phyloP scores from a whole-genome alignment of 1,140 invertebrate species.

The Drosophila busckii region DNA sequence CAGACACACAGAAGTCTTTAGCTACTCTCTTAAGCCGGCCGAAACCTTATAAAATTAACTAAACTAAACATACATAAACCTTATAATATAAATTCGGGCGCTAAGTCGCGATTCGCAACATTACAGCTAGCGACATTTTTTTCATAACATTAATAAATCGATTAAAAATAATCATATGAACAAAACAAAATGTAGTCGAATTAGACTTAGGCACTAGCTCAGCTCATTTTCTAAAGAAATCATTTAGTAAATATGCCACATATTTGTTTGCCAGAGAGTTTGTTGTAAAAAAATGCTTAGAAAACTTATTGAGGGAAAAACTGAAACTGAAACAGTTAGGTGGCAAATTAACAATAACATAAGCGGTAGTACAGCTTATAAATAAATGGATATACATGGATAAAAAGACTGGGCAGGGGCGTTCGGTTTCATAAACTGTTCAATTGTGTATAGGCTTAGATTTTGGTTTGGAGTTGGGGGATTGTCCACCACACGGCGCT shows the following conservation, averaged over 20 bases:
- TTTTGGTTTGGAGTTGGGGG: conserved; percentile 12
- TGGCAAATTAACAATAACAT: conserved; percentile 30
- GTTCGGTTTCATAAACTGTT: conserved; percentile 10
- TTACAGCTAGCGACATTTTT: too few relatives aligned
- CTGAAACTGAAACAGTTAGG: conserved; percentile 38
- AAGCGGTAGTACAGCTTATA: conserved; percentile 14
- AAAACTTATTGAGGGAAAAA: conserved; percentile 70
- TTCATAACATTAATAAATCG: conserved; percentile 73
- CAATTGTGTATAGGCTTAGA: conserved; percentile 22
- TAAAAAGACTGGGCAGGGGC: too few relatives aligned
- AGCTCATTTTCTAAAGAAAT: conserved; percentile 59
- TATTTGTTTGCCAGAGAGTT: too few relatives aligned
- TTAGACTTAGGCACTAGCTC: conserved; percentile 39
- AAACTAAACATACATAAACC: too few relatives aligned
- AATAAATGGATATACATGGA: conserved; percentile 4
- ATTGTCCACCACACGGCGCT: conserved; percentile 18
- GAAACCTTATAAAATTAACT: too few relatives aligned
- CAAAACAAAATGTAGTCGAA: conserved; percentile 70
- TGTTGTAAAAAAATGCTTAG: conserved; percentile 49
- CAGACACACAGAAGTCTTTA: too few relatives aligned
- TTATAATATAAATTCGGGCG: too few relatives aligned
- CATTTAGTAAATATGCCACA: conserved; percentile 51
- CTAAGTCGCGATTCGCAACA: too few relatives aligned
- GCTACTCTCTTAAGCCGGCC: too few relatives aligned
- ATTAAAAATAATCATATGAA: conserved; percentile 70